Evolutionary conservation across 2,888 invertebrate genomes (phyloP), one percentile per base, ranked within the genome.

Genomic region (Sipha maydis): DNA sequence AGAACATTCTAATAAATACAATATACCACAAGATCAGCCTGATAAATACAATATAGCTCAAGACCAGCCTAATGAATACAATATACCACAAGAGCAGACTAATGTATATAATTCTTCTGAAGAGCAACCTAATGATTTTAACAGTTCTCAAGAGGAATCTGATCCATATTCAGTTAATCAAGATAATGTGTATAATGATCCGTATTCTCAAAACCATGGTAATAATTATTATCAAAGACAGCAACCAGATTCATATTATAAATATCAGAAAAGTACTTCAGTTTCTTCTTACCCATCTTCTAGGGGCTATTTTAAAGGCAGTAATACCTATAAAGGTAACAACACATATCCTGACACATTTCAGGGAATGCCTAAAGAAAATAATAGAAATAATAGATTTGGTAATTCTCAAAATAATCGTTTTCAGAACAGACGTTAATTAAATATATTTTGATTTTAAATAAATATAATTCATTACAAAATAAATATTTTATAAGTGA

Each of bases 121-220:
- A n/a, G 73, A 73, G 9, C 54, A 73, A 25, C 54, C 83, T n/a
- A 73, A 71, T 75, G 31, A 34, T 11, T 80, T 56, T 9, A 56
- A 73, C 80, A 73, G 25, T n/a, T 28, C 73, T 38, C 73, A n/a
- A 34, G 75, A 84, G 14, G 5, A 61, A 28, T n/a, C 78, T 56
- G 86, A 88, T 80, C 88, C 82, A 0, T 86, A 86, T 86, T 86
- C 86, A 28, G 73, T 61, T 31, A 80, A 56, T 17, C 86, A 79
- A 75, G 79, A 38, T 9, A 69, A 86, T 79, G 7, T 28, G 61
- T 86, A 79, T 17, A 86, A 86, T 56, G 86, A 86, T 80, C 86
- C 79, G 41, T 88, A 82, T 11, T 88, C 88, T 11, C 88, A 88
- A 67, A 82, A 88, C 71, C 38, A 38, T 7, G 69, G 48, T 69